Base-by-base conservation (phyloP, 2,888 invertebrate species). In the Hirtodrosophila duncani region DNA sequence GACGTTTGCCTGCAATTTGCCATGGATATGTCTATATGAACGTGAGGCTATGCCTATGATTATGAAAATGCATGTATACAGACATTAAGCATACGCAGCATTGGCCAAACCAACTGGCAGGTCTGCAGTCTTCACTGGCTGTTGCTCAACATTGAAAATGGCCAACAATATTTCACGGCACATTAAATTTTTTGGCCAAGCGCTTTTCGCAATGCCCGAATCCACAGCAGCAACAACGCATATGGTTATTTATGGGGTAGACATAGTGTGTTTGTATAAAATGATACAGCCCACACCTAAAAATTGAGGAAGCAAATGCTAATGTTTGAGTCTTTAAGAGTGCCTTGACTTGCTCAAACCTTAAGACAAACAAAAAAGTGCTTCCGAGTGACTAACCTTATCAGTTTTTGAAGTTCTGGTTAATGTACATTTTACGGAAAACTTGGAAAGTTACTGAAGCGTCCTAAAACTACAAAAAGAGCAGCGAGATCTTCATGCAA, bases 1-100 rank as follows among this genome's bases (percentile, higher is more conserved):
- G 66, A 68, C 38, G 66, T 57, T 65, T 61, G 69, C 33, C 43
- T 60, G 31, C 59, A 57, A 61, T 64, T 70, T 61, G 56, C 57
- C 42, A 51, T 37, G 63, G 30, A 23, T n/a, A n/a, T n/a, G n/a
- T n/a, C n/a, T n/a, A n/a, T n/a, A n/a, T n/a, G n/a, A n/a, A n/a
- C n/a, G n/a, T n/a, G n/a, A n/a, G n/a, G n/a, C n/a, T n/a, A n/a
- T n/a, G n/a, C n/a, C n/a, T n/a, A n/a, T n/a, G n/a, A n/a, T n/a
- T n/a, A n/a, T n/a, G n/a, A n/a, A n/a, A n/a, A n/a, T n/a, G n/a
- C n/a, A n/a, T n/a, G n/a, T n/a, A n/a, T n/a, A 13, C 29, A 49
- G 44, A 53, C 58, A 64, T 60, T 46, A 64, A 59, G 65, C 50
- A 64, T 63, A 59, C 65, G 65, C 53, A 45, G 58, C 51, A 14